phyloP scores from a whole-genome alignment of 2,113 vertebrate species.

The Ammodytes marinus region DNA sequence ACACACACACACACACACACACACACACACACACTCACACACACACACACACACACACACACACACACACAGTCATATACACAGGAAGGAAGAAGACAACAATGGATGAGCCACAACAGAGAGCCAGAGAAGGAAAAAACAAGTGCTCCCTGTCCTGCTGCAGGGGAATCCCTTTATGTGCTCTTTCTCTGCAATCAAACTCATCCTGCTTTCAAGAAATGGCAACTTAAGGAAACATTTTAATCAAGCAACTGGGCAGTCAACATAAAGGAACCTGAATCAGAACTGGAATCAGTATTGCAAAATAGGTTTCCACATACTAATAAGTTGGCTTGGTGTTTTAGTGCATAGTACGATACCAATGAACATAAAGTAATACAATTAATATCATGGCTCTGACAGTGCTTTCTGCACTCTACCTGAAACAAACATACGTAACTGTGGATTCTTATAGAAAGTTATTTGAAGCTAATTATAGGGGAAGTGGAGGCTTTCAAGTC shows the following conservation, averaged over 20 bases:
- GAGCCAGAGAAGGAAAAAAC: conserved; percentile 56
- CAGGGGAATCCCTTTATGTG: conserved; percentile 43
- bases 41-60: neutral
- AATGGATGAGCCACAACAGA: conserved; percentile 64
- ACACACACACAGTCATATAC: conserved; percentile 6
- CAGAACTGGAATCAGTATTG: no score
- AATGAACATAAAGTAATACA: no score
- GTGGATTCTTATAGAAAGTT: neutral
- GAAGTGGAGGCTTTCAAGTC: conserved; percentile 6
- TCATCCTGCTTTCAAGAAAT: neutral
- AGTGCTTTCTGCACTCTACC: neutral
- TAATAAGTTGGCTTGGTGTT: neutral
- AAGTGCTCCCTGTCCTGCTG: conserved; percentile 31
- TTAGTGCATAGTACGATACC: neutral
- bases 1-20: neutral
- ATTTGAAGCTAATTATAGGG: neutral
- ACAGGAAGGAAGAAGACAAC: conserved; percentile 71
- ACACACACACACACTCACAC: neutral
- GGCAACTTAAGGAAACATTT: neutral
- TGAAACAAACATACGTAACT: neutral
- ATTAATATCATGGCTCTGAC: neutral
- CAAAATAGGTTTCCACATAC: no score
- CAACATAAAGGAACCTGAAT: no score
- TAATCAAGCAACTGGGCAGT: neutral
- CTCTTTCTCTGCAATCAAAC: neutral